Conservation (phyloP, 2,113 vertebrate species). For the Petrocephalus microphthalmus region DNA sequence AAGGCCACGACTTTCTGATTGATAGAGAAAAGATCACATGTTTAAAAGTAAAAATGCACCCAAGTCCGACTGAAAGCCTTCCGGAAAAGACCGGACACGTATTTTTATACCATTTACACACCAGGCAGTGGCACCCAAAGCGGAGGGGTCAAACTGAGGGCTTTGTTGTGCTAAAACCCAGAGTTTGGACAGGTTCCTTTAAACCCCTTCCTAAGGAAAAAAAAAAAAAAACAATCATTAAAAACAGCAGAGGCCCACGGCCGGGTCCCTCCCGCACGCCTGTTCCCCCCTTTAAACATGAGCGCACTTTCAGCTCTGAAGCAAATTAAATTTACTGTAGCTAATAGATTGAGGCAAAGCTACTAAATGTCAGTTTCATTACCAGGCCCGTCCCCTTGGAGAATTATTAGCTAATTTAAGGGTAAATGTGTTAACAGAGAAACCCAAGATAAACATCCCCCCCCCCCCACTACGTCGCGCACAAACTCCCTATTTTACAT, state of each 20-base stretch:
- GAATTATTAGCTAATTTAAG: slow-evolving; percentile 70
- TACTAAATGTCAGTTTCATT: slow-evolving; percentile 74
- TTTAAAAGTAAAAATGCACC: not conserved
- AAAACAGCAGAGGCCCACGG: not conserved
- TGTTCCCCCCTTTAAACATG: slow-evolving; percentile 8
- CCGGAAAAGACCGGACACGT: slow-evolving; percentile 31
- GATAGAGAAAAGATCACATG: not conserved
- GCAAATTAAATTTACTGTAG: slow-evolving; percentile 74
- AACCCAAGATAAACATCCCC: slow-evolving; percentile 63
- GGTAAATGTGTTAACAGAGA: slow-evolving; percentile 67
- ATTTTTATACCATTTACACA: not conserved
- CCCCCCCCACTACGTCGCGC: slow-evolving; percentile 39
- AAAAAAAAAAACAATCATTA: not conserved
- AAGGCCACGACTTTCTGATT: not conserved
- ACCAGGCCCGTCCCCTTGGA: slow-evolving; percentile 70
- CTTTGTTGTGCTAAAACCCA: slow-evolving; percentile 12
- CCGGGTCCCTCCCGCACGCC: not conserved
- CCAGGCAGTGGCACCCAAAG: not conserved
- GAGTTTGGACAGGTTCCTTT: not conserved
- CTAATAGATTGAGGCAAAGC: slow-evolving; percentile 71
- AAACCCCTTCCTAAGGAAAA: not conserved
- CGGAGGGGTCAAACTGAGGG: not conserved
- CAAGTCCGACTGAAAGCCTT: not conserved
- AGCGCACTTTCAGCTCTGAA: slow-evolving; percentile 61
- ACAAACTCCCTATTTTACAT: slow-evolving; percentile 65